A percentile compares a stretch with the other conserved stretches of the same genome.
Conservation (phyloP, 2,888 invertebrate genomes). For the Volucella zonaria region DNA sequence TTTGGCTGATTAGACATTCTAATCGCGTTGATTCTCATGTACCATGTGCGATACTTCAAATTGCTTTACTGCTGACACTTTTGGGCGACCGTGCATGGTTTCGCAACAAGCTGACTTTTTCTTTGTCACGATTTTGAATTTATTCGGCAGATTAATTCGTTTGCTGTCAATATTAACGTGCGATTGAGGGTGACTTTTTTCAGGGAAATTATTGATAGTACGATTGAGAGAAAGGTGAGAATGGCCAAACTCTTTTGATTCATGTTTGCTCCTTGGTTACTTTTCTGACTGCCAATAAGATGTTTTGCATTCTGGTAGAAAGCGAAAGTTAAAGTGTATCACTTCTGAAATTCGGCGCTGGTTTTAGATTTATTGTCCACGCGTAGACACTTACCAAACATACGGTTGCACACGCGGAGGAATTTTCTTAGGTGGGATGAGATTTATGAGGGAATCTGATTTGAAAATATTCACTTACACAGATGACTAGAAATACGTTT, state of each 20-base stretch:
- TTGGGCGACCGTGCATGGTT: neutral
- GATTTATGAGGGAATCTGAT: too few species aligned
- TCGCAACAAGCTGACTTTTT: constrained; percentile 31
- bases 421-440: too few species aligned
- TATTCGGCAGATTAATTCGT: constrained; percentile 29
- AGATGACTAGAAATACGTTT: too few species aligned
- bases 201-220: neutral
- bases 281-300: constrained; percentile 24
- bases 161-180: constrained; percentile 10
- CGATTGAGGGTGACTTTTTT: constrained; percentile 10
- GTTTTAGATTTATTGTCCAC: too few species aligned
- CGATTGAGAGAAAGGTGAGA: constrained; percentile 46
- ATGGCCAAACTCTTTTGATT: neutral
- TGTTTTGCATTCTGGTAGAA: constrained; percentile 38
- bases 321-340: constrained; percentile 15
- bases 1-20: constrained; percentile 48
- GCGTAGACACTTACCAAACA: too few species aligned
- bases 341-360: neutral
- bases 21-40: constrained; percentile 20
- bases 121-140: constrained; percentile 41
- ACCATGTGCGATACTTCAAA: constrained; percentile 41
- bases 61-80: constrained; percentile 46
- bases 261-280: constrained; percentile 1
- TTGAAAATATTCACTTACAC: too few species aligned
- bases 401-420: too few species aligned